Evolutionary conservation across 2,113 vertebrate genomes (phyloP), one percentile per base, ranked within the genome.

Genomic region (Notiomystis cincta): DNA sequence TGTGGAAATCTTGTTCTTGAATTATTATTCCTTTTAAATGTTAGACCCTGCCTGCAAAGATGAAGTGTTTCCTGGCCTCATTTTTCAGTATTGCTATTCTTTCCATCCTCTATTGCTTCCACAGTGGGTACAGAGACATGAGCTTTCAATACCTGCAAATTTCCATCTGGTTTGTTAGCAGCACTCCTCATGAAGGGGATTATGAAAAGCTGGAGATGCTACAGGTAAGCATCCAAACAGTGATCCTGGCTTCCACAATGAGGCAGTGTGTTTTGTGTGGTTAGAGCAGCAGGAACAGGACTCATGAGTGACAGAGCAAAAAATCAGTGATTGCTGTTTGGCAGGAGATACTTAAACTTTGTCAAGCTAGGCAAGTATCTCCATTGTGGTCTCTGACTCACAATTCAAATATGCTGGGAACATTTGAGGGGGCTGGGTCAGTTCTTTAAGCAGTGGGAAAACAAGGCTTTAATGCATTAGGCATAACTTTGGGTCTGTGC

Each of bases 371-470:
- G 94, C 86, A 89, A 96, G 90, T n/a, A 67, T 93, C 79, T 85
- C 81, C 90, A 73, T 79, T 89, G 90, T 93, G 95, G 96, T 89
- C 64, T 92, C 73, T 96, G 94, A 94, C 89, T 97, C 97, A 97
- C 86, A 84, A 89, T 93, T 71, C 82, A 96, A 92, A 53, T 73
- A 96, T 82, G 89, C 82, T 87, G 81, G 95, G 96, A 94, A 93
- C 88, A 89, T 95, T 96, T 89, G 83, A 93, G 87, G 90, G 85
- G 92, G 96, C 66, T 95, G 93, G 96, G 87, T 91, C 82, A 69
- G 87, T 93, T 82, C 93, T 85, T 87, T 27, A 79, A 56, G 93
- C 89, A 96, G 70, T 95, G 96, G 94, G 96, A 96, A 96, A 96
- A 96, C 94, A 96, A 95, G 72, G 80, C 85, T 96, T 83, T 94